phyloP scores from a whole-genome alignment of 2,797 vertebrate genomes.

The Myotis planiceps region DNA sequence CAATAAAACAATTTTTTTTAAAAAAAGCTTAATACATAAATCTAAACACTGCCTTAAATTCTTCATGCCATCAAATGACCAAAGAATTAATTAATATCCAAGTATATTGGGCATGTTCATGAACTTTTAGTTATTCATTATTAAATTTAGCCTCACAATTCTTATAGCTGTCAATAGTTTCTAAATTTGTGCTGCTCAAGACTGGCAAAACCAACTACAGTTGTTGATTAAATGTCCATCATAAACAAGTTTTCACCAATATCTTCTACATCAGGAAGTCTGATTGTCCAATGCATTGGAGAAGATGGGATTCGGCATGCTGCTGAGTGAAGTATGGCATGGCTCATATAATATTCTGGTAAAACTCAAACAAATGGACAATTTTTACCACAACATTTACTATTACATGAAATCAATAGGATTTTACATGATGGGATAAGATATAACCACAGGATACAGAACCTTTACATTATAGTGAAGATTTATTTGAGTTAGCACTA shows the following conservation, averaged over 20 bases:
- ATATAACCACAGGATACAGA: not conserved
- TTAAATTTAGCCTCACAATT: not conserved
- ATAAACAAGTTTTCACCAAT: not conserved
- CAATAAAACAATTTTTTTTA: no score
- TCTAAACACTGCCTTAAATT: not conserved
- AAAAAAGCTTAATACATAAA: not conserved
- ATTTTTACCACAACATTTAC: not conserved
- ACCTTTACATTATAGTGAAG: not conserved
- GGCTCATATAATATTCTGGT: not conserved
- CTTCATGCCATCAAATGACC: not conserved
- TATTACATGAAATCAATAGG: not conserved
- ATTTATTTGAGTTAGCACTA: not conserved
- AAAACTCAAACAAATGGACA: not conserved
- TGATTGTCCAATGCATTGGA: not conserved
- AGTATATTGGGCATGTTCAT: not conserved
- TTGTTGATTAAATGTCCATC: not conserved
- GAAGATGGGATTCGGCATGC: fast-evolving
- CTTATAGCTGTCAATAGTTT: not conserved
- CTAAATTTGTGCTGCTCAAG: not conserved
- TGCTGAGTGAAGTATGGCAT: not conserved
- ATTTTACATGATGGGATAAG: not conserved
- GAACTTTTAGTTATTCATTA: not conserved
- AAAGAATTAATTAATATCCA: not conserved
- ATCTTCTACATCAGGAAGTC: not conserved
- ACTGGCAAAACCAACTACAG: not conserved